phyloP scores from a whole-genome alignment of 2,888 invertebrate genomes.

The Iphiclides podalirius region DNA sequence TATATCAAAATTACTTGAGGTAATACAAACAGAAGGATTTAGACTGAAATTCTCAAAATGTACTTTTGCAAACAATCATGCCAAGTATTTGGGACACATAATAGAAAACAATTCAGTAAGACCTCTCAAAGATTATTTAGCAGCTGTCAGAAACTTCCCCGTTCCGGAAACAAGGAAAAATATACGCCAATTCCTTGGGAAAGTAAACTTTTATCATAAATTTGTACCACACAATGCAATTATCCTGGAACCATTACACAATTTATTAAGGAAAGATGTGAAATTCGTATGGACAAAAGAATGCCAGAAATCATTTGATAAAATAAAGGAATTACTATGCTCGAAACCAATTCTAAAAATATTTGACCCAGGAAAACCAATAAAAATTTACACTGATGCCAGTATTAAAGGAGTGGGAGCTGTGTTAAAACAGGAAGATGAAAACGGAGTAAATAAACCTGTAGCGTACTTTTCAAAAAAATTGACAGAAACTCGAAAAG shows the following conservation, averaged over 20 bases:
- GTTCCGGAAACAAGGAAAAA: constrained; percentile 25
- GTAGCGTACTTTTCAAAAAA: constrained; percentile 21
- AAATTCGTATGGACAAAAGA: constrained; percentile 16
- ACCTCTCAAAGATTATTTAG: constrained; percentile 32
- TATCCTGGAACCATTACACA: constrained; percentile 23
- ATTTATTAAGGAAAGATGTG: constrained; percentile 14
- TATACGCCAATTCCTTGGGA: constrained; percentile 29
- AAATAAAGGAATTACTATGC: constrained; percentile 23
- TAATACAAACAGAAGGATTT: too few species aligned
- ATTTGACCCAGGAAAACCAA: constrained; percentile 20
- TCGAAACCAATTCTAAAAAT: constrained; percentile 25
- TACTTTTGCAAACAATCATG: too few species aligned
- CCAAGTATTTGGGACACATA: too few species aligned
- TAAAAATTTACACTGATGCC: constrained; percentile 23
- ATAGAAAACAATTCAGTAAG: too few species aligned
- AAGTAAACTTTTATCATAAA: constrained; percentile 30
- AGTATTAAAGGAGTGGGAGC: constrained; percentile 17
- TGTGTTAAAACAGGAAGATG: constrained; percentile 26
- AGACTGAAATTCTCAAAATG: too few species aligned
- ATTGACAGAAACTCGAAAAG: constrained; percentile 23
- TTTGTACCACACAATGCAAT: constrained; percentile 13
- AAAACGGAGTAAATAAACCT: constrained; percentile 19
- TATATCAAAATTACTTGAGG: constrained; percentile 23
- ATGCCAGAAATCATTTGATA: constrained; percentile 22
- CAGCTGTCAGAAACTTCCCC: constrained; percentile 30